Evolutionary conservation across 2,797 vertebrate genomes (phyloP), one percentile per base, ranked within the genome.

Genomic region (Dermochelys coriacea): DNA sequence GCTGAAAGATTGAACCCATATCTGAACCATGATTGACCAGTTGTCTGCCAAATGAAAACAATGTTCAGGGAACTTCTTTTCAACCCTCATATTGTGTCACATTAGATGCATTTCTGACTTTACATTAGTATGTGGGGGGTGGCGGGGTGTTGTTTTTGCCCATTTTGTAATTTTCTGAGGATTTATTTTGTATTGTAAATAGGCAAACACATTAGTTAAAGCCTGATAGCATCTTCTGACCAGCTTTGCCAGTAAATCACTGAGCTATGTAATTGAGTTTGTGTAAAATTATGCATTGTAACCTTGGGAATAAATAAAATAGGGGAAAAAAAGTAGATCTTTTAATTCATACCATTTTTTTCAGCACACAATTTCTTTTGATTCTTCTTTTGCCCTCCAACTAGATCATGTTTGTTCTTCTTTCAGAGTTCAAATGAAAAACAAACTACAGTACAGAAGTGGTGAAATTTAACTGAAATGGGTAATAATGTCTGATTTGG

Each of bases 251-350:
- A 97, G 97, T 97, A 97, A 98, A 97, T 97, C 97, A 97, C 93
- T 98, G 97, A 97, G 87, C 96, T 98, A 98, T 98, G 97, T 98
- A 98, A 98, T 98, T 97, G 95, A 90, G 93, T 97, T 97, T 97
- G 91, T 96, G 90, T 61, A 93, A 97, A 98, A 97, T 96, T 82
- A 96, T 93, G 89, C 92, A 71, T 87, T 78, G 85, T 82, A 91
- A 91, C 91, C 91, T 94, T 91, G 90, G 95, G 93, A 96, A 93
- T 93, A 96, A 94, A 91, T 89, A 88, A 93, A 94, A 94, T 12
- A 84, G 86, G 82, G 90, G 89, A 75, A 90, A 79, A 94, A 96
- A 94, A 23, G 45, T 95, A 87, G 52, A 18, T 81, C 80, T 93
- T 31, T 82, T 84, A 89, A 12, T 47, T 47, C 7, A 8, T 71